Conservation (phyloP, 1,140 invertebrate species). For the Drosophila dunni region DNA sequence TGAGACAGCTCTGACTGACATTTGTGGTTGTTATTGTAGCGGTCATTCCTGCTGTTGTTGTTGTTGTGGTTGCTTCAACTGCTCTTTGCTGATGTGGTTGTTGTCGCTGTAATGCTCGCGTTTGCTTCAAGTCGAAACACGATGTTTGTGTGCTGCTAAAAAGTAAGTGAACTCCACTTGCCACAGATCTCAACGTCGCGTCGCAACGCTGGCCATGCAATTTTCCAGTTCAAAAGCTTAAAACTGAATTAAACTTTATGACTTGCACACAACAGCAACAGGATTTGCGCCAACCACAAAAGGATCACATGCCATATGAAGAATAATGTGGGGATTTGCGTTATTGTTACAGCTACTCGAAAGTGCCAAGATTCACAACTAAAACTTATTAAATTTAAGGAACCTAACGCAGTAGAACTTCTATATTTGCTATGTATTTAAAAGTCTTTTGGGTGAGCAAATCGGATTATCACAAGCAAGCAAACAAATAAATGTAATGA, state of each 20-base stretch:
- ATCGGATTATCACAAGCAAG: conserved; percentile 42
- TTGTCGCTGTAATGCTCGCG: conserved; percentile 16
- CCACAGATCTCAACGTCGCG: conserved; percentile 27
- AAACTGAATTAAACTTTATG: conserved; percentile 84
- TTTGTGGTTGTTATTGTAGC: conserved; percentile 40
- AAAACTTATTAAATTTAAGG: conserved; percentile 15
- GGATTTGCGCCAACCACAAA: conserved; percentile 79
- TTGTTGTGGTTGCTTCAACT: neutral
- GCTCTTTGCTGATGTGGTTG: neutral
- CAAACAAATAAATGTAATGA: conserved; percentile 77
- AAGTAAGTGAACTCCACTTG: conserved; percentile 60
- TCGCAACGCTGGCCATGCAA: conserved; percentile 59
- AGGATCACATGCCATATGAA: conserved; percentile 78
- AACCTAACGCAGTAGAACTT: neutral
- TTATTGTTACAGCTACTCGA: conserved; percentile 31
- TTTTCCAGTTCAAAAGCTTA: conserved; percentile 83
- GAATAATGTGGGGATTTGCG: conserved; percentile 59
- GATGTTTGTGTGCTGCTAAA: conserved; percentile 40
- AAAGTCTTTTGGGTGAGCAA: conserved; percentile 23
- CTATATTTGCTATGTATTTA: too few species aligned
- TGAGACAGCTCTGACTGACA: conserved; percentile 49
- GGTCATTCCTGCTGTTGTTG: conserved; percentile 3
- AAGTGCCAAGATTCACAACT: neutral
- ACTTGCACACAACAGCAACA: conserved; percentile 67
- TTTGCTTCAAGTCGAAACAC: conserved; percentile 7